A percentile compares a stretch with the other conserved stretches of the same genome.
phyloP scores from a whole-genome alignment of 2,113 vertebrate species.

The Leiothrix lutea region DNA sequence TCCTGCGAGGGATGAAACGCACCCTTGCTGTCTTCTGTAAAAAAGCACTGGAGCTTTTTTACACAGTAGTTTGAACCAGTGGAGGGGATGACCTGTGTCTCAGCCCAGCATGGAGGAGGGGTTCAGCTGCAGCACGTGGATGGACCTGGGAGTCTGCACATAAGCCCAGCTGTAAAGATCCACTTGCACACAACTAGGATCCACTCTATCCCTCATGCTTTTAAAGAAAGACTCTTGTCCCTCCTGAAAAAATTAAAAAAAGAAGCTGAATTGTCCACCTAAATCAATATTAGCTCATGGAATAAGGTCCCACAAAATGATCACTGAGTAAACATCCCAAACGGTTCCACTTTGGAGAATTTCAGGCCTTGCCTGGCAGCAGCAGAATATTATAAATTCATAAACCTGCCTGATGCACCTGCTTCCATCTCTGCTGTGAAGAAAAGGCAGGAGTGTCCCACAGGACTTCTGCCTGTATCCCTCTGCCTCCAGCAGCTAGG shows the following conservation, averaged over 20 bases:
- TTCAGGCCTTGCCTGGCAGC: neutral
- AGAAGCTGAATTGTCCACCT: neutral
- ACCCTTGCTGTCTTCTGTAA: neutral
- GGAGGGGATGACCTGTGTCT: no score
- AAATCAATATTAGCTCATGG: neutral
- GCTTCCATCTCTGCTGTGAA: neutral
- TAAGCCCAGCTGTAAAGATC: neutral
- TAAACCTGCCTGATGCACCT: neutral
- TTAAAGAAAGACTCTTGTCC: neutral
- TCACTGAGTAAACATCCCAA: neutral
- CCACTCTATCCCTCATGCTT: neutral
- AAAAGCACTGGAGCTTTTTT: fast-evolving
- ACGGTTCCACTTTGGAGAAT: neutral
- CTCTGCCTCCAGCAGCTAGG: neutral
- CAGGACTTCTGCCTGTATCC: neutral
- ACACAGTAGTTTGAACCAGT: neutral
- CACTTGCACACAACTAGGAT: neutral
- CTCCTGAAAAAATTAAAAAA: no score
- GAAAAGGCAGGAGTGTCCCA: neutral
- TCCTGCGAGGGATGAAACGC: neutral
- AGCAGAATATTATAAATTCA: neutral
- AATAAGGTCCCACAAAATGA: neutral
- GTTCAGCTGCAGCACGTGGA: neutral
- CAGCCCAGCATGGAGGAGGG: neutral
- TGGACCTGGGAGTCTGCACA: neutral